Conservation (phyloP, 2,113 vertebrate species). For the Oreochromis spilurus region DNA sequence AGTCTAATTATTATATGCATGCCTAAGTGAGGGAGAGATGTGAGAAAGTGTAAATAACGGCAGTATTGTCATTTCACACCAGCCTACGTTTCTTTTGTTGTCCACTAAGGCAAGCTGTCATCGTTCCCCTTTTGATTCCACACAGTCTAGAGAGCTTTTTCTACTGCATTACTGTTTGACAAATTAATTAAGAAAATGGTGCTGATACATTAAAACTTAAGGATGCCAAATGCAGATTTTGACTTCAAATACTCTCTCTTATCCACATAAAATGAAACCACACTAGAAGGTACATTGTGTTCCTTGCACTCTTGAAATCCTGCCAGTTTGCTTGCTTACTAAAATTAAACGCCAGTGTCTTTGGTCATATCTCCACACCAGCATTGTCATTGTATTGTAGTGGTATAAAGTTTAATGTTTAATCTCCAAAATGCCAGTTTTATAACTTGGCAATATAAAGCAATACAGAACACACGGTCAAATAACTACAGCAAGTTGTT, state of each 20-base stretch:
- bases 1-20: conserved; percentile 7
- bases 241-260: not conserved
- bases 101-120: conserved; percentile 43
- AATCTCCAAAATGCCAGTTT: not conserved
- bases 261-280: not conserved
- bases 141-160: conserved; percentile 18
- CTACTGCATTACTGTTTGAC: conserved; percentile 11
- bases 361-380: not conserved
- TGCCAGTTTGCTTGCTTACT: not conserved
- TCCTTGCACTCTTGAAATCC: not conserved
- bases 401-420: not conserved
- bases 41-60: conserved; percentile 49
- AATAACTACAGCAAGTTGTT: not conserved
- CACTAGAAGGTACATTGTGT: not conserved
- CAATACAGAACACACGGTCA: not conserved
- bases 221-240: not conserved
- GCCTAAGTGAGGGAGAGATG: conserved; percentile 7
- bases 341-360: not conserved
- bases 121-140: conserved; percentile 8
- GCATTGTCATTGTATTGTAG: not conserved
- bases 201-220: not conserved
- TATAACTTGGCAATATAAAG: not conserved
- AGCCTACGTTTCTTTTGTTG: conserved; percentile 48
- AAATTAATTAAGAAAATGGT: not conserved
- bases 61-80: conserved; percentile 54